Base-by-base conservation (phyloP, 2,113 vertebrate genomes). In the Crotalus helleri region DNA sequence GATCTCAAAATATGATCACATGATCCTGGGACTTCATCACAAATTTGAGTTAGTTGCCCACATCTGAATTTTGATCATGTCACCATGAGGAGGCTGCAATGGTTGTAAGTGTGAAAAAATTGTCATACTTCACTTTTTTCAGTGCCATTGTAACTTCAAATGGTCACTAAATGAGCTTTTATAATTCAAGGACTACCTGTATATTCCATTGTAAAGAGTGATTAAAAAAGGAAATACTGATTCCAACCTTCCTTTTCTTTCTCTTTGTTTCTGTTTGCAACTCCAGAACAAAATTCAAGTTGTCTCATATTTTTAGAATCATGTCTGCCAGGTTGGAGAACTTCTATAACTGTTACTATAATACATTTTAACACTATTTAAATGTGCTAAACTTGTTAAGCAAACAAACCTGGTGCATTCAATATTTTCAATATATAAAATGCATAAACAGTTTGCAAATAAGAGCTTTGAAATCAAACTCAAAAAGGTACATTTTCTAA, bases 221-320 rank as follows among this genome's bases (percentile, higher is more conserved):
- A 9, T 2, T 33, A 1, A 89, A 89, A 10, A 88, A 33, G 8
- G 9, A 33, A 88, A 44, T 21, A 55, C 21, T 88, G 9, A 33
- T 49, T 51, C 39, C 24, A 13, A 26, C 3, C 15, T 46, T 81
- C 3, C n/a, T 23, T 49, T 86, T 24, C 24, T 64, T 92, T 29
- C 87, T 55, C 5, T 89, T 44, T 95, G 51, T 61, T 94, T n/a
- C 89, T 61, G 24, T 54, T 93, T 91, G 91, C 94, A 92, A 29
- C 55, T 85, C 92, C 93, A 94, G 26, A 92, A 93, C 61, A 94
- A 95, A 93, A 93, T 95, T 91, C 87, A 39, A 74, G n/a, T 19
- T 74, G 11, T 49, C 58, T 92, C 88, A 26, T 33, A 49, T 8
- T 91, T 95, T 5, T 59, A 54, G 92, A 24, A 3, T 21, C 85